Evolutionary conservation across 2,888 invertebrate species (phyloP), one percentile per base, ranked within the genome.

Genomic region (Dione vanillae): DNA sequence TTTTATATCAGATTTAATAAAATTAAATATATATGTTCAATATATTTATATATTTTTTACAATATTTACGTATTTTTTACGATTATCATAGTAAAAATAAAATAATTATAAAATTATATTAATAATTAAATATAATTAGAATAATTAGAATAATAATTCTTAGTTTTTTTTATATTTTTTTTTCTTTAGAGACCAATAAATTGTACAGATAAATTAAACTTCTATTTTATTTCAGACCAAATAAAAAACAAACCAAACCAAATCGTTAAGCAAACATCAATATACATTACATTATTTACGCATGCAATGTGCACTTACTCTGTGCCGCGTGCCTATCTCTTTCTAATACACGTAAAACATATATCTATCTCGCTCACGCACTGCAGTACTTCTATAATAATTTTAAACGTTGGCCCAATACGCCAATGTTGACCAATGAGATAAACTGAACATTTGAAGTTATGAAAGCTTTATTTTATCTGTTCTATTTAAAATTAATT

Each of bases 371-470:
- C 73, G 56, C 56, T 82, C 75, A 12, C 67, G 16, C 75, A 66
- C 71, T 76, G 75, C 78, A 80, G 80, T 82, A 83, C 77, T 78
- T 56, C 59, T 59, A 54, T 70, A 61, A 35, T 77, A 75, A 78
- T 75, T 70, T 58, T 61, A 61, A 37, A 40, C 35, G 49, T 64
- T 64, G 64, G 64, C 47, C 49, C 37, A 49, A 49, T 16, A 19
- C 12, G 12, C 64, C 64, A 64, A 62, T 62, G 0, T 45, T 45
- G 27, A 35, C 45, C 45, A 61, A 16, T 5, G 20, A 61, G 49
- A 35, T 37, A n/a, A n/a, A n/a, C n/a, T n/a, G n/a, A n/a, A n/a
- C n/a, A 12, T 49, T 47, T 37, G 37, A 37, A 47, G 37, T 56
- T 56, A 37, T 16, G 10, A 64, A 64, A 64, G 19, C 16, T 49